phyloP scores from a whole-genome alignment of 2,888 invertebrate genomes.

The Epistrophe grossulariae region DNA sequence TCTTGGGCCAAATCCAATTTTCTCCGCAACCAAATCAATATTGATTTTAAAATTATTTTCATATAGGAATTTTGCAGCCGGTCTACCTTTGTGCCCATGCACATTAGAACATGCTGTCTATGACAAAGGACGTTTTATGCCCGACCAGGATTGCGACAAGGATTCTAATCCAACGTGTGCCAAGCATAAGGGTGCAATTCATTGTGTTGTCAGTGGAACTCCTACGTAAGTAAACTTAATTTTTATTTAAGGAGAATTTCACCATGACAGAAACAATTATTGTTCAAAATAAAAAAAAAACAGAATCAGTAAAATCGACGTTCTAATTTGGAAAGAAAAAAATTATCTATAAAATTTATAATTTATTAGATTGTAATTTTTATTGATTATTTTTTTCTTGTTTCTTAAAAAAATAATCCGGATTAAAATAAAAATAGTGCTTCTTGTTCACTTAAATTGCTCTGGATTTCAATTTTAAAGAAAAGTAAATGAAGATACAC shows the following conservation, averaged over 20 bases:
- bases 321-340: too few relatives aligned
- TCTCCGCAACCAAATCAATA: neutral
- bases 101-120: conserved; percentile 94
- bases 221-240: conserved; percentile 89
- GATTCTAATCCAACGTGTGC: conserved; percentile 95
- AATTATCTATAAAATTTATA: too few relatives aligned
- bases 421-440: too few relatives aligned
- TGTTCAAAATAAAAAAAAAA: too few relatives aligned
- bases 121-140: conserved; percentile 96
- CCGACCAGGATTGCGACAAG: conserved; percentile 95
- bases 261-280: neutral
- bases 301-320: too few relatives aligned
- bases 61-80: conserved; percentile 92
- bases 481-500: too few relatives aligned
- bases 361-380: too few relatives aligned
- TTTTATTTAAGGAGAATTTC: conserved; percentile 2
- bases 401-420: neutral
- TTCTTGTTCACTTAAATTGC: too few relatives aligned
- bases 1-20: conserved; percentile 9
- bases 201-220: conserved; percentile 95
- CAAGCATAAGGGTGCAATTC: conserved; percentile 94
- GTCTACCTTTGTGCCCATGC: conserved; percentile 95
- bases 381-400: too few relatives aligned
- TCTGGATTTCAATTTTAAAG: too few relatives aligned
- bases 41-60: conserved; percentile 40